Evolutionary conservation across 2,113 vertebrate genomes (phyloP), one percentile per base, ranked within the genome.

Genomic region (Neotoma lepida): DNA sequence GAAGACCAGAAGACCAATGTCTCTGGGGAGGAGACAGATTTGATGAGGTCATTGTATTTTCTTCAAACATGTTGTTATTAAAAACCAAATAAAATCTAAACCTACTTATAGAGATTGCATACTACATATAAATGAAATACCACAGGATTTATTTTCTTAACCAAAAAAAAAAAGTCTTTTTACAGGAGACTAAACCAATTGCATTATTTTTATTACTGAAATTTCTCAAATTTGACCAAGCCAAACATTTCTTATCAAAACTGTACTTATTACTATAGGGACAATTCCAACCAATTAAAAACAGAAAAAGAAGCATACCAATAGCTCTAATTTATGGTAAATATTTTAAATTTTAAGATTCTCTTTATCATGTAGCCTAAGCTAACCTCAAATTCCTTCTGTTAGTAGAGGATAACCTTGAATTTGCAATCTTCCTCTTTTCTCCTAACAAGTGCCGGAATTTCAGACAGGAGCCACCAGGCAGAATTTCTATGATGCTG

Each of bases 41-140:
- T 94, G 81, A 91, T 96, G 94, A 92, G 66, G 88, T 90, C n/a
- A 90, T n/a, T 93, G 17, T 82, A 93, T 92, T 96, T 93, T 63
- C n/a, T 93, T 87, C 85, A 82, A 68, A 56, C 71, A 90, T 76
- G 22, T 74, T 90, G n/a, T 78, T 96, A 95, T 51, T 94, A 86
- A 89, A 95, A 95, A 87, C 1, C 74, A 90, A 90, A 90, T 13
- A 46, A 96, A 86, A n/a, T 30, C 49, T 64, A 95, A 96, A 93
- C 24, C 46, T 56, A 90, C 63, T 94, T 54, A 89, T 87, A 68
- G 9, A 94, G 17, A 86, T 88, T 68, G 13, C 51, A 22, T 78
- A 46, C 56, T 86, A 86, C 28, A 94, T 68, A 89, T 20, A 96
- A 95, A 91, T 12, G 70, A 64, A 96, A 91, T 63, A 80, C n/a